phyloP scores from a whole-genome alignment of 92 coral and sea anemone genomes.

The Heliopora coerulea region DNA sequence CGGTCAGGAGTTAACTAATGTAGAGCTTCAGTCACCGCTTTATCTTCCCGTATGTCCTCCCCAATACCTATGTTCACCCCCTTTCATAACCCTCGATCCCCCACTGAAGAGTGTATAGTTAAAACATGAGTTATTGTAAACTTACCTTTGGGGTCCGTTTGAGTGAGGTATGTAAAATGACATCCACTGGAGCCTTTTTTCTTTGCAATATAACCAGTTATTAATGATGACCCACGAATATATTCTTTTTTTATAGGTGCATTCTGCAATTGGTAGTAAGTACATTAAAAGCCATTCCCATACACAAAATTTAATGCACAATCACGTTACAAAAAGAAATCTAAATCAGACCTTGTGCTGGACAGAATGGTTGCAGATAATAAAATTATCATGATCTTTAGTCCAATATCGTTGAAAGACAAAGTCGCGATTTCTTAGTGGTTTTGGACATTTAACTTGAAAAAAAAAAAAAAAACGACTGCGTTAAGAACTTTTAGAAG shows the following conservation, averaged over 20 bases:
- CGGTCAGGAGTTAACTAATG: no score
- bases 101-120: not conserved
- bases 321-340: not conserved
- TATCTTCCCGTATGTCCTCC: no score
- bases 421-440: constrained; percentile 96
- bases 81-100: no score
- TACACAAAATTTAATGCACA: no score
- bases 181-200: constrained; percentile 64
- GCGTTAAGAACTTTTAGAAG: not conserved
- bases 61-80: no score
- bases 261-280: constrained; percentile 42
- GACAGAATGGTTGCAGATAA: constrained; percentile 91
- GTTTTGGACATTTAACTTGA: constrained; percentile 89
- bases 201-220: constrained; percentile 78
- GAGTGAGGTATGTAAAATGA: constrained; percentile 82
- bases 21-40: no score
- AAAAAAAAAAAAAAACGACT: not conserved
- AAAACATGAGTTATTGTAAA: not conserved
- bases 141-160: constrained; percentile 91
- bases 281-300: not conserved
- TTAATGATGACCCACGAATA: constrained; percentile 75
- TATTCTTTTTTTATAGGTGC: constrained; percentile 74
- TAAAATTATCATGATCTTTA: constrained; percentile 70
- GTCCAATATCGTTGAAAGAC: constrained; percentile 96
- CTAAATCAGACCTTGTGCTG: constrained; percentile 76